Conservation (phyloP, 2,888 invertebrate species). For the Apodemia mormo region DNA sequence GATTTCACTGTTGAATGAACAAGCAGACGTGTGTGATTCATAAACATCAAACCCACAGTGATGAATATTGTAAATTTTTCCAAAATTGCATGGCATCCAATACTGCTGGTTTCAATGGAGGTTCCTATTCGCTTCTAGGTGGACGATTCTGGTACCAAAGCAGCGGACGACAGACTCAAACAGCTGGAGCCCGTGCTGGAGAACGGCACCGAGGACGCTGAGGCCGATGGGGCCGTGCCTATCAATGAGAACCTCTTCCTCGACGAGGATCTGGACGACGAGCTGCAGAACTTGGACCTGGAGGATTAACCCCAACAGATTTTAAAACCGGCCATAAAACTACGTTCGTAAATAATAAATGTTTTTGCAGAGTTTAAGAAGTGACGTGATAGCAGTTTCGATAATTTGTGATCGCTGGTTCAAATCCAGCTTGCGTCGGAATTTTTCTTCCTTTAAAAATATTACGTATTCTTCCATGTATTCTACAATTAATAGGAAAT, state of each 20-base stretch:
- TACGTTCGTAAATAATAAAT: neutral
- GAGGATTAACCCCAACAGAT: conserved; percentile 72
- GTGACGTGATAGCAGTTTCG: neutral
- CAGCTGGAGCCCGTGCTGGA: conserved; percentile 60
- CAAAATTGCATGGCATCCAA: too few relatives aligned
- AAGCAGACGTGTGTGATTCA: too few relatives aligned
- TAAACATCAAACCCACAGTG: too few relatives aligned
- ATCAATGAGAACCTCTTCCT: conserved; percentile 97
- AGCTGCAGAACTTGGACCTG: conserved; percentile 89
- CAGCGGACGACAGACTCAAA: conserved; percentile 84
- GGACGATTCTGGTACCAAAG: conserved; percentile 89
- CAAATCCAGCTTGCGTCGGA: neutral
- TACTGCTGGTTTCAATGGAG: too few relatives aligned
- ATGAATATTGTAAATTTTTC: too few relatives aligned
- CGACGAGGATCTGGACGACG: conserved; percentile 92
- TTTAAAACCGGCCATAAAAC: neutral
- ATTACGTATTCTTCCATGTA: neutral
- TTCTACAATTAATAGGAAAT: neutral
- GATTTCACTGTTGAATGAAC: too few relatives aligned
- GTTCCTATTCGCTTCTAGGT: conserved; percentile 60
- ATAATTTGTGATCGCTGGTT: neutral
- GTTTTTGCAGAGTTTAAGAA: neutral
- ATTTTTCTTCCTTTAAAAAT: neutral
- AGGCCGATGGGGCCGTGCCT: conserved; percentile 83
- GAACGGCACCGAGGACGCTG: conserved; percentile 45